Evolutionary conservation across 2,797 vertebrate species (phyloP).

Genomic region (Ambastaia sidthimunki): DNA sequence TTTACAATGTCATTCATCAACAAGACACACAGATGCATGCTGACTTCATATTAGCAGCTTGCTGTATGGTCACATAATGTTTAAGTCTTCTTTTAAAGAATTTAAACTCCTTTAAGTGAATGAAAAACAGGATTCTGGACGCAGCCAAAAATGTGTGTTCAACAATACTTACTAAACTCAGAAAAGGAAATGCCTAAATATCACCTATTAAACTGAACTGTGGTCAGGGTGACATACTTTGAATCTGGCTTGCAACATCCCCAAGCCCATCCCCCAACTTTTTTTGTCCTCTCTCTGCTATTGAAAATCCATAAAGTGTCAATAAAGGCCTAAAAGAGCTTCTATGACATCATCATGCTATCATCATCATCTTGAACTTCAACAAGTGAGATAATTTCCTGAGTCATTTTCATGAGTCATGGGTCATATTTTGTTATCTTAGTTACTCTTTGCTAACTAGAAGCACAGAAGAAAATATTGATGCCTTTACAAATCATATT

Average conservation of each 20-base stretch:
- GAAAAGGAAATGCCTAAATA: not conserved
- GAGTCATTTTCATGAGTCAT: no score
- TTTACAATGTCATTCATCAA: conserved; percentile 15
- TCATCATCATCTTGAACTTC: no score
- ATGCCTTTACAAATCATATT: no score
- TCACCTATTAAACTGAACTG: not conserved
- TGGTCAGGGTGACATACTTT: not conserved
- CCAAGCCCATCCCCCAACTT: no score
- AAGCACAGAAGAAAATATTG: no score
- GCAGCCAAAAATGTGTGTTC: not conserved
- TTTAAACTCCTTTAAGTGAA: not conserved
- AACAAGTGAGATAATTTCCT: not conserved
- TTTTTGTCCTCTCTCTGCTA: no score
- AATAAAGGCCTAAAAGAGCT: not conserved
- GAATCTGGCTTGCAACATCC: no score
- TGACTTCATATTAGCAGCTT: not conserved
- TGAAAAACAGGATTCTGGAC: not conserved
- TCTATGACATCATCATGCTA: not conserved
- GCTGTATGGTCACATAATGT: not conserved
- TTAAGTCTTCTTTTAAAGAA: not conserved
- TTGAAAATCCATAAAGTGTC: no score
- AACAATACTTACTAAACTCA: not conserved
- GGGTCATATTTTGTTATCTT: not conserved
- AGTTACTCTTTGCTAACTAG: no score
- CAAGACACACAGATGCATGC: not conserved